Percentiles rank a stretch among this genome's conserved stretches.
These are phyloP conservation scores for Gallinago jamesoni DNA, from an alignment of 2,113 vertebrate species.

Conservation along the genomic window DNA sequence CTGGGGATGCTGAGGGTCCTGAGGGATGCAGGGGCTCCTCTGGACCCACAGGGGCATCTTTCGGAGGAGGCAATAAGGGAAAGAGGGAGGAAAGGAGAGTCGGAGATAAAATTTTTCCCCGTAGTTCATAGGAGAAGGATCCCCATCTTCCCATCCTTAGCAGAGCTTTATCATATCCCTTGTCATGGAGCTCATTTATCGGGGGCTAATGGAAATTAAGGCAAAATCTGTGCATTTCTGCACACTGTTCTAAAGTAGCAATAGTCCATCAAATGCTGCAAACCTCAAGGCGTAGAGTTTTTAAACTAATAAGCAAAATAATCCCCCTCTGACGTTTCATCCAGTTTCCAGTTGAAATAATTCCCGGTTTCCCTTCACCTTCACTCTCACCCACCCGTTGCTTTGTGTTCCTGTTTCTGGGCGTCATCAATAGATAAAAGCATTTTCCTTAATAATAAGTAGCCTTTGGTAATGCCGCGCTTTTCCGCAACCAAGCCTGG, in stretches of 20 bases:
- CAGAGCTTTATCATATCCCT: not conserved
- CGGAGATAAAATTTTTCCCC: not conserved
- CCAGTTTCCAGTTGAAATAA: constrained; percentile 11
- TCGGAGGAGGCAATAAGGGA: not conserved
- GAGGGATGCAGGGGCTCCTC: not conserved
- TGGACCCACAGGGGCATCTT: not conserved
- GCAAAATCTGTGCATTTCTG: not conserved
- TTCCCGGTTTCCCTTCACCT: not conserved
- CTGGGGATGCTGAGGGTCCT: not conserved
- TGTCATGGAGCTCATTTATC: not conserved
- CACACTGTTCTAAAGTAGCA: not conserved
- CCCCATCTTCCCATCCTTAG: not conserved
- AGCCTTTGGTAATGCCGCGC: not conserved
- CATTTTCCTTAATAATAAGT: constrained; percentile 31
- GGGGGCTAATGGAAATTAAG: not conserved
- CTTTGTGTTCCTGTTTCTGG: constrained; percentile 43
- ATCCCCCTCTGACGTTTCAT: not conserved
- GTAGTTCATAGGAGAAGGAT: not conserved
- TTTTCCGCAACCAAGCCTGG: not conserved
- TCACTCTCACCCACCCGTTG: constrained; percentile 33
- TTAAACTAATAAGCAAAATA: not conserved
- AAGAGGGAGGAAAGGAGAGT: not conserved
- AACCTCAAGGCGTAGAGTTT: fast-evolving
- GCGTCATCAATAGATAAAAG: constrained; percentile 44
- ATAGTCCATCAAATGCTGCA: not conserved